Percentiles rank a stretch among this genome's conserved stretches.
Conservation (phyloP, 2,113 vertebrate genomes). For the Mormyrus lacerda region DNA sequence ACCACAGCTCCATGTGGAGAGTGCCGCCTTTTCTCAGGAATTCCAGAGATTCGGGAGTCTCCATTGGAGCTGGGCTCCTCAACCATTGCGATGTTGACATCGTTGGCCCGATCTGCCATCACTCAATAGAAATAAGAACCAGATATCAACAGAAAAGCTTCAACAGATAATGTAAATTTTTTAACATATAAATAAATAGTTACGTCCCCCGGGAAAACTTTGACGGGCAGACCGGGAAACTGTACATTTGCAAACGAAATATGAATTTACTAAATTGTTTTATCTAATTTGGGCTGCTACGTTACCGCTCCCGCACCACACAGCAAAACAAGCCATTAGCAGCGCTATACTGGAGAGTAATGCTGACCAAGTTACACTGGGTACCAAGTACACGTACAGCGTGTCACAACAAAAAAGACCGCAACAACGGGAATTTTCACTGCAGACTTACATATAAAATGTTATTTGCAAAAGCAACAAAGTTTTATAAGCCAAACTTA, state of each 20-base stretch:
- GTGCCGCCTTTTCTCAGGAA: neutral
- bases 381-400: neutral
- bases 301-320: neutral
- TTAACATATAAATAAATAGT: neutral
- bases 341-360: neutral
- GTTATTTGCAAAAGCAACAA: neutral
- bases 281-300: neutral
- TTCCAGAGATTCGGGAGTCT: conserved; percentile 14
- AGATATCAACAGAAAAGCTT: neutral
- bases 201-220: neutral
- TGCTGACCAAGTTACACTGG: neutral
- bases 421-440: neutral
- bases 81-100: conserved; percentile 42
- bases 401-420: neutral
- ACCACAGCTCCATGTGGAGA: conserved; percentile 47
- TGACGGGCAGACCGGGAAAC: neutral
- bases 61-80: neutral
- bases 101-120: conserved; percentile 41
- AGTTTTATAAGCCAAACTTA: neutral
- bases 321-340: neutral
- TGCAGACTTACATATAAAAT: neutral
- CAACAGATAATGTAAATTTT: neutral
- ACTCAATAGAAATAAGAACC: neutral
- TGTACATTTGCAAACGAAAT: neutral
- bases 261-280: neutral